Conservation (phyloP, 2,113 vertebrate species). For the Ceyx cyanopectus region DNA sequence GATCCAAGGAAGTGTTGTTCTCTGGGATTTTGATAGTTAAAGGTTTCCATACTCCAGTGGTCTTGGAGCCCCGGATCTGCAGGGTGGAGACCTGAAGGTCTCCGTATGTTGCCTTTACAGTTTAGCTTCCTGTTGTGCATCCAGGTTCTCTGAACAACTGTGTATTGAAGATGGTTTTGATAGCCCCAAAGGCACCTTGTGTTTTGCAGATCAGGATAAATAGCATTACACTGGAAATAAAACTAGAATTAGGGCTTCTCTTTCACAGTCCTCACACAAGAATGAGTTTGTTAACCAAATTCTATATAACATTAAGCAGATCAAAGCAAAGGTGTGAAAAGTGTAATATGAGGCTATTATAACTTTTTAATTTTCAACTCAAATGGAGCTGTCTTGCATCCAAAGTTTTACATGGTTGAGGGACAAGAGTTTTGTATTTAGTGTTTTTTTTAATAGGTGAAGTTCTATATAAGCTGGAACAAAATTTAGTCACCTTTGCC, state of each 20-base stretch:
- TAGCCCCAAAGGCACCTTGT: fast-evolving
- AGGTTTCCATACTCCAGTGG: not conserved
- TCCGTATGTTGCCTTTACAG: not conserved
- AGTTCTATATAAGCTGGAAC: not conserved
- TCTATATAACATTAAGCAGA: not conserved
- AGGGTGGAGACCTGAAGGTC: not conserved
- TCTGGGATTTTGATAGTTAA: not conserved
- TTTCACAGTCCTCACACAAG: not conserved
- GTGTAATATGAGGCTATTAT: not conserved
- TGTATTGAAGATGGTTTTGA: not conserved
- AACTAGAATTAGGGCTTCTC: not conserved
- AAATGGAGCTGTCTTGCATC: not conserved
- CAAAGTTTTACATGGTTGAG: not conserved
- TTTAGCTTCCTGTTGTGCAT: not conserved
- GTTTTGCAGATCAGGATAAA: not conserved
- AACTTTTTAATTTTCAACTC: not conserved
- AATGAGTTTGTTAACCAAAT: not conserved
- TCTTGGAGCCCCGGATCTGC: not conserved
- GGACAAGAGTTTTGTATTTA: not conserved
- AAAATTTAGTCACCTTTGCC: not conserved
- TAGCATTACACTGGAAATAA: not conserved
- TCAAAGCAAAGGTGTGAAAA: not conserved
- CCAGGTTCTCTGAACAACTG: not conserved
- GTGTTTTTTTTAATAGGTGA: not conserved
- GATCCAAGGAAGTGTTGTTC: not conserved